These are phyloP conservation scores for Eupithecia tripunctaria DNA, from an alignment of 2,888 invertebrate species.

Conservation along the genomic window DNA sequence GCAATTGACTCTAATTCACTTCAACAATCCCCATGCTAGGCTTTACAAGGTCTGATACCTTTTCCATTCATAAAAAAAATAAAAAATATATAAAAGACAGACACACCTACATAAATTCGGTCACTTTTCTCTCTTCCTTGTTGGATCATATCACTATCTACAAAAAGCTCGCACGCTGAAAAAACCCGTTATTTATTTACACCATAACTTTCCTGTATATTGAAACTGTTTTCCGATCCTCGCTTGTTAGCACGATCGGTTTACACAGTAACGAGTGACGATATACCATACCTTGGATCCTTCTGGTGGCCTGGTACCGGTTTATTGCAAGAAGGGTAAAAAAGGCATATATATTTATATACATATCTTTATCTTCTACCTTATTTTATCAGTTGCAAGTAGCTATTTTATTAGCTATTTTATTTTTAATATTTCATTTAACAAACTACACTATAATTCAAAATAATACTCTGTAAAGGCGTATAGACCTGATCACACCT, in stretches of 20 bases:
- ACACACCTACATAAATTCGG: background rate
- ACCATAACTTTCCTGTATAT: slow-evolving; percentile 30
- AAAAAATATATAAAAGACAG: background rate
- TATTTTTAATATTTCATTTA: no score
- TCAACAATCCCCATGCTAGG: no score
- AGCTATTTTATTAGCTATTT: background rate
- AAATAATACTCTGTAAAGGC: no score
- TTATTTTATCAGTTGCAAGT: background rate
- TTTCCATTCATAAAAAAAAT: background rate
- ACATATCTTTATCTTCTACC: background rate
- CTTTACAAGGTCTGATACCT: background rate
- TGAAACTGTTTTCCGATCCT: slow-evolving; percentile 54
- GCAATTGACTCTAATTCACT: no score
- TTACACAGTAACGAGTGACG: slow-evolving; percentile 24
- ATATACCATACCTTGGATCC: slow-evolving; percentile 10
- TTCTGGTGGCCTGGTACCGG: slow-evolving; percentile 2
- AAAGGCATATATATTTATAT: background rate
- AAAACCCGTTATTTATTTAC: slow-evolving; percentile 24
- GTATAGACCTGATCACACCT: no score
- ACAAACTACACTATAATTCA: no score
- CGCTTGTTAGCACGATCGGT: slow-evolving; percentile 51
- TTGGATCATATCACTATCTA: slow-evolving; percentile 1
- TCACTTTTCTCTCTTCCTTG: background rate
- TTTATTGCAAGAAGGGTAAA: background rate
- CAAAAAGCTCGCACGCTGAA: background rate